Base-by-base conservation (phyloP, 2,888 invertebrate species). In the Rhamphomyia laevipes region DNA sequence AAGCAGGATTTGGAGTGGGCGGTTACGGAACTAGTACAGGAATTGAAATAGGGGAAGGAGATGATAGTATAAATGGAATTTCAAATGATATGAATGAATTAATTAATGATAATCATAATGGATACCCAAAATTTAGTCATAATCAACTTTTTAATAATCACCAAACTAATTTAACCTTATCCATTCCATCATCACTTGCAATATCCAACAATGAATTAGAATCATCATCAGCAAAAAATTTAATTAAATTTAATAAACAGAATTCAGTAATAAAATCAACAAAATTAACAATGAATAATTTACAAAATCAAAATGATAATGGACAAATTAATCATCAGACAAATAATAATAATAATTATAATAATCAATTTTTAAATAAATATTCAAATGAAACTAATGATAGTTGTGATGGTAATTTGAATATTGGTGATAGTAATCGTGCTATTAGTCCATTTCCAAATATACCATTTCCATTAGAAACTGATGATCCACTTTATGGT, bases 141-240 rank as follows among this genome's bases (percentile, higher is more conserved):
- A 48, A 30, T 41, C 23, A 21, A 48, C 43, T n/a, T n/a, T n/a
- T n/a, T n/a, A 46, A 40, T 47, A 30, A 17, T 40, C 15, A 27
- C 30, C 52, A 52, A 43, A 17, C 48, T 47, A 56, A 61, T 58
- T 62, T 63, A 55, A 66, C 23, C 23, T 27, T 27, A 7, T 27
- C 23, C 23, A 27, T 27, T 27, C 23, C 23, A 27, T 9, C 23
- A 27, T 2, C 23, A 27, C 23, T n/a, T 9, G 23, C 23, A 27
- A 27, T 27, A 27, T 27, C 23, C 23, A 27, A 27, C 23, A 27
- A 27, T 27, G 7, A 27, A 27, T 27, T 27, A 27, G 23, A 27
- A 27, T 27, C 7, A 27, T 7, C 4, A 27, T 27, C 9, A 6
- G 23, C 6, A 9, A 27, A 27, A 27, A 27, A 27, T 27, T 27